Percentiles rank a stretch among this genome's conserved stretches.
These are phyloP conservation scores for Castor canadensis DNA, from an alignment of 2,113 vertebrate genomes.

Conservation along the genomic window DNA sequence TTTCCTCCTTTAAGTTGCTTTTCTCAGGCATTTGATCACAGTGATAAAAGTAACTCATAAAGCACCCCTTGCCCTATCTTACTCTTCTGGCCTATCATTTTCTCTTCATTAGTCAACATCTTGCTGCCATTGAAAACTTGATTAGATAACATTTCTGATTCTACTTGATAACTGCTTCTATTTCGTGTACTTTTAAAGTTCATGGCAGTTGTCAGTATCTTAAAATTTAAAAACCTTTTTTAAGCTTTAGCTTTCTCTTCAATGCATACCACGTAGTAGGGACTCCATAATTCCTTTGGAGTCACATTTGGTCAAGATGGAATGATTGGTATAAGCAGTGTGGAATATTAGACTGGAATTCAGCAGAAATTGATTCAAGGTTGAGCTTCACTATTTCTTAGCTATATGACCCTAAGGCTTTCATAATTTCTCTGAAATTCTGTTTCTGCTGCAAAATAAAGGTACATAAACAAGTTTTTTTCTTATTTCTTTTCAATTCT, in stretches of 20 bases:
- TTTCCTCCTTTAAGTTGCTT: too few species aligned
- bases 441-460: conserved; percentile 28
- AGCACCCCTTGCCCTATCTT: background rate
- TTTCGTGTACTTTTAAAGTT: background rate
- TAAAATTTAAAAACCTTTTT: background rate
- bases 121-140: background rate
- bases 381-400: background rate
- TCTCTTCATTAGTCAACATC: background rate
- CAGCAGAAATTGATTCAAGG: background rate
- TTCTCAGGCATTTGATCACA: too few species aligned
- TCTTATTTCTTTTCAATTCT: background rate
- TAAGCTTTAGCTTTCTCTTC: conserved; percentile 8
- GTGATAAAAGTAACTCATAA: too few species aligned
- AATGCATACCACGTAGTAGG: background rate
- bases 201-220: background rate
- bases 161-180: background rate
- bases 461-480: background rate
- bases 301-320: background rate
- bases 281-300: background rate
- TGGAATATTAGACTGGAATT: background rate
- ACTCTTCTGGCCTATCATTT: background rate
- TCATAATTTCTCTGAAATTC: background rate
- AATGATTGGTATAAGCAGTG: background rate
- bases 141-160: conserved; percentile 24
- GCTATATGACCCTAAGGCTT: background rate